A percentile compares a stretch with the other conserved stretches of the same genome.
Conservation (phyloP, 1,140 invertebrate species). For the Drosophila bifasciata region DNA sequence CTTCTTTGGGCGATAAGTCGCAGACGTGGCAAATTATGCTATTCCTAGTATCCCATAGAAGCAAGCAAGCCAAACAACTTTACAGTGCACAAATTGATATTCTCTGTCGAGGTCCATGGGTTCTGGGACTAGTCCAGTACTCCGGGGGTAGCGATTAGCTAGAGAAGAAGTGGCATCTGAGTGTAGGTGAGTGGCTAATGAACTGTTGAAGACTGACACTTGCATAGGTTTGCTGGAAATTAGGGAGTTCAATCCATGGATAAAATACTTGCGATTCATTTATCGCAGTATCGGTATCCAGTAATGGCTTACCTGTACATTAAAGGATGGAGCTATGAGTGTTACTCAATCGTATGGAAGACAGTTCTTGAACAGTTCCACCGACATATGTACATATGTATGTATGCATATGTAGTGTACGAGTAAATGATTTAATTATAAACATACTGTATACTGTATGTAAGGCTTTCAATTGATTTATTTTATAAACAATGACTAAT, state of each 20-base stretch:
- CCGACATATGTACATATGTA: no score
- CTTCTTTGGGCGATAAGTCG: constrained; percentile 80
- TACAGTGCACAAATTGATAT: constrained; percentile 51
- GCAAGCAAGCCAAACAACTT: constrained; percentile 22
- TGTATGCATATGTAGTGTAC: no score
- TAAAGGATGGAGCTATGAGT: no score
- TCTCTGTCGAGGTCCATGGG: constrained; percentile 42
- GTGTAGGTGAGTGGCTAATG: neutral
- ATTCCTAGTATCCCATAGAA: constrained; percentile 58
- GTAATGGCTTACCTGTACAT: no score
- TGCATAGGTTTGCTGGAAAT: no score
- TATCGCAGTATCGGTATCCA: no score
- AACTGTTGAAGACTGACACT: no score
- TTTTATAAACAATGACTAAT: constrained; percentile 1
- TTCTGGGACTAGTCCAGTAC: constrained; percentile 3
- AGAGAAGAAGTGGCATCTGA: neutral
- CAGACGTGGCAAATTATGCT: constrained; percentile 79
- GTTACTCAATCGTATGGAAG: no score
- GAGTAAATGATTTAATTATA: neutral
- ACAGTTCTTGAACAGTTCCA: no score
- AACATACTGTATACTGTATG: neutral
- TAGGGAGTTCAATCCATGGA: no score
- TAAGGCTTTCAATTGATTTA: neutral
- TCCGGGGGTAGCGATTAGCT: constrained; percentile 20
- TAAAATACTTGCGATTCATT: no score